Evolutionary conservation across 1,140 invertebrate species (phyloP), one percentile per base, ranked within the genome.

Genomic region (Anagrus nilaparvatae): DNA sequence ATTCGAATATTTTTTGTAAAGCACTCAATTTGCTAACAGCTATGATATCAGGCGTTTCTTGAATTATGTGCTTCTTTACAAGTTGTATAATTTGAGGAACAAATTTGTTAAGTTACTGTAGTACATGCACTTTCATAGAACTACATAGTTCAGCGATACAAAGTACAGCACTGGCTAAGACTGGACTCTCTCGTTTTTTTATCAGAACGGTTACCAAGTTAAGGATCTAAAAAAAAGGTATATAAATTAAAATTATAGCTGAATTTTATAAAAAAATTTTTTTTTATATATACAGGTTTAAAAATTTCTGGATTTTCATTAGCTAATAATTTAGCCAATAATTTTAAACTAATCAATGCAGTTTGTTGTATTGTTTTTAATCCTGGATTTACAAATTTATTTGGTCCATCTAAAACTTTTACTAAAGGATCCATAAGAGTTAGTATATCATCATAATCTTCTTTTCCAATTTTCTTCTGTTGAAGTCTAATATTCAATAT

Each of bases 121-220:
- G 73, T 0, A 83, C 77, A 48, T 87, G 77, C 0, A 78, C 79
- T 56, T 80, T 80, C 38, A 91, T 69, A 37, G 77, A 77, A 27
- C 70, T 71, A 44, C 79, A 81, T 10, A 92, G 61, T 67, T 93
- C 87, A 1, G 84, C 83, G 4, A 91, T 68, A 56, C 87, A 90
- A 17, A 92, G 69, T 13, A 87, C 73, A 9, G 83, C 70, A 31
- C 79, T 84, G 0, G 80, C 83, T 51, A 84, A 60, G 5, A 87
- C 72, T 42, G 73, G 73, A 1, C 72, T 65, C 38, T 75, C 58
- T 13, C 51, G 51, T 1, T 58, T 72, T 44, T 70, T 71, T 17
- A 79, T 69, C 13, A 78, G 65, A 27, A 77, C 66, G 0, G 79
- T 80, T 0, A 82, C 65, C 10, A 72, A 67, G 32, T 75, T 72